These are phyloP conservation scores for Dinoponera quadriceps DNA, from an alignment of 1,140 invertebrate genomes.

Conservation along the genomic window DNA sequence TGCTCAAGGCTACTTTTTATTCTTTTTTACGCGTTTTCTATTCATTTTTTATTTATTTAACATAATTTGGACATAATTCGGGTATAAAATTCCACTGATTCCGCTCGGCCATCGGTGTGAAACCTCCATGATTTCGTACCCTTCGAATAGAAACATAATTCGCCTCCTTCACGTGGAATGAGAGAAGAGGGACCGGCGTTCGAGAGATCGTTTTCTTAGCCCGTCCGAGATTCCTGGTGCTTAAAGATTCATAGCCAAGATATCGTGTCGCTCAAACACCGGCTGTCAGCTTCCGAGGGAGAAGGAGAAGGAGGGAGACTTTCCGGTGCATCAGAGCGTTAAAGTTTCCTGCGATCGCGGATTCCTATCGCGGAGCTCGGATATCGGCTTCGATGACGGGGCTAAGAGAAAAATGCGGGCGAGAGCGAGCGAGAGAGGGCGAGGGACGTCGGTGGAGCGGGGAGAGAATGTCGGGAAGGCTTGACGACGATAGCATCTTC, in stretches of 20 bases:
- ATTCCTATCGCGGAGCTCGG: conserved; percentile 47
- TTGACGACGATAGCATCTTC: conserved; percentile 17
- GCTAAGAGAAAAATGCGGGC: conserved; percentile 7
- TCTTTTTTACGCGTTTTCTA: not conserved
- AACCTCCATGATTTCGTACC: not conserved
- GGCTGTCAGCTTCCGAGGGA: conserved; percentile 43
- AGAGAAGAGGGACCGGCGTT: not conserved
- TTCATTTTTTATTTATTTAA: not conserved
- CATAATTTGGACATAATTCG: not conserved
- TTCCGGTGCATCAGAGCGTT: conserved; percentile 40
- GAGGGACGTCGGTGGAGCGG: conserved; percentile 23
- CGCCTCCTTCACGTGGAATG: not conserved
- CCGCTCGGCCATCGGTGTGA: too few relatives aligned
- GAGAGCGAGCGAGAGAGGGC: not conserved
- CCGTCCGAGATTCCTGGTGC: conserved; percentile 27
- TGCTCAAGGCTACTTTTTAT: not conserved
- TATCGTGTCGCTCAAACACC: conserved; percentile 48
- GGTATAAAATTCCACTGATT: too few relatives aligned
- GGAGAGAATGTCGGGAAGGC: conserved; percentile 14
- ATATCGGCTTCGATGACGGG: conserved; percentile 45
- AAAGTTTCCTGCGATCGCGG: conserved; percentile 51
- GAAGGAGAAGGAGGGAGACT: conserved; percentile 39
- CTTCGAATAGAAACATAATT: not conserved
- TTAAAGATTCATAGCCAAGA: conserved; percentile 55
- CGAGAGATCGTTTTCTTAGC: conserved; percentile 27